These are phyloP conservation scores for Mycetomoellerius zeteki DNA, from an alignment of 1,140 invertebrate genomes.

Conservation along the genomic window DNA sequence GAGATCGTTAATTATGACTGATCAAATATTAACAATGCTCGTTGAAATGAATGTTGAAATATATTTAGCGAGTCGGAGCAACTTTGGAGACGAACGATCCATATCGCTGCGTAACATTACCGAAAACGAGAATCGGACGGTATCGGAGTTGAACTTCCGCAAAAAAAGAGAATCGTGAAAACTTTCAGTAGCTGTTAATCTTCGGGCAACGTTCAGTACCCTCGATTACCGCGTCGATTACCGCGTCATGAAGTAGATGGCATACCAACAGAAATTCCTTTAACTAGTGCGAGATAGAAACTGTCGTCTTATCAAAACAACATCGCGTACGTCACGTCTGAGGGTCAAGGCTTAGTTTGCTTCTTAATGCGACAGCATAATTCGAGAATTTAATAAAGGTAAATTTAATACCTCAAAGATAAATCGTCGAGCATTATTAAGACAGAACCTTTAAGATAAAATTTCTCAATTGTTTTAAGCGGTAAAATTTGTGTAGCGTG, in stretches of 20 bases:
- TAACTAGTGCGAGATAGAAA: conserved; percentile 64
- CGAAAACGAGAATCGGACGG: conserved; percentile 37
- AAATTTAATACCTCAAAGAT: background rate
- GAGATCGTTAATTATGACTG: too few species aligned
- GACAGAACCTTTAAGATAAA: background rate
- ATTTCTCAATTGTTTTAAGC: background rate
- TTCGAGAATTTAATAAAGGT: background rate
- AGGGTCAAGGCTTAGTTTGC: background rate
- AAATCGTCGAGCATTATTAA: too few species aligned
- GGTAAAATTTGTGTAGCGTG: background rate
- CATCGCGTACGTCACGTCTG: background rate
- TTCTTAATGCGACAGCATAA: background rate
- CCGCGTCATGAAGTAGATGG: conserved; percentile 65
- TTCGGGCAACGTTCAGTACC: conserved; percentile 52
- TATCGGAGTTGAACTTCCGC: background rate
- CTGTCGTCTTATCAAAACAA: conserved; percentile 60
- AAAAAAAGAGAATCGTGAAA: conserved; percentile 54
- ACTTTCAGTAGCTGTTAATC: conserved; percentile 67
- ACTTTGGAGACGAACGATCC: background rate
- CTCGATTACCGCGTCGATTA: conserved; percentile 58
- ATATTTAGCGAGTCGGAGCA: background rate
- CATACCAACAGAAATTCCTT: conserved; percentile 67
- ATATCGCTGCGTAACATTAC: conserved; percentile 3
- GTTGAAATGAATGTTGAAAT: background rate
- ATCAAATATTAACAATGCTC: background rate